Percentiles rank a stretch among this genome's conserved stretches.
phyloP scores from a whole-genome alignment of 2,888 invertebrate species.

The Hemicrepidius hirtus region DNA sequence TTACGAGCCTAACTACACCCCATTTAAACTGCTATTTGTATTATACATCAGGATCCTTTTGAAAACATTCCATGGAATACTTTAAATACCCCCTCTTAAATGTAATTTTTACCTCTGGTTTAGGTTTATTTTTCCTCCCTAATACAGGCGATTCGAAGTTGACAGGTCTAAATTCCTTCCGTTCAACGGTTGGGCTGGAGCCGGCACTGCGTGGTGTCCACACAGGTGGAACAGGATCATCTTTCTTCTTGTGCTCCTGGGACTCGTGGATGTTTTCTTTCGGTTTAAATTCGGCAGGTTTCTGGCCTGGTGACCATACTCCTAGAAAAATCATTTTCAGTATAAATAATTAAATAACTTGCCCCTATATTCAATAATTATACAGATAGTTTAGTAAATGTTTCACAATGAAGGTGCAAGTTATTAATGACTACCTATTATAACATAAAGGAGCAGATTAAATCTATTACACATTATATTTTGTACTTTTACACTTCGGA shows the following conservation, averaged over 20 bases:
- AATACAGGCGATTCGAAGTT: slow-evolving; percentile 82
- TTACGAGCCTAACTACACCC: too few species aligned
- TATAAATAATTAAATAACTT: too few species aligned
- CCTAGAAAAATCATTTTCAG: slow-evolving; percentile 58
- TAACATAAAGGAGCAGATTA: neutral
- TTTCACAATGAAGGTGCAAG: slow-evolving; percentile 25
- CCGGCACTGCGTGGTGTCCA: slow-evolving; percentile 86
- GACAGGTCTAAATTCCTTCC: slow-evolving; percentile 88
- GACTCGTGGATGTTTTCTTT: slow-evolving; percentile 34
- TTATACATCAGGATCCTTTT: too few species aligned
- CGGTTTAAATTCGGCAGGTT: slow-evolving; percentile 57
- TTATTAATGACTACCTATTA: slow-evolving; percentile 19
- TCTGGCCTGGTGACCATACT: slow-evolving; percentile 78
- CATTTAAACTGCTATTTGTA: too few species aligned
- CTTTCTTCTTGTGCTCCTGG: slow-evolving; percentile 60
- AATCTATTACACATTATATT: neutral
- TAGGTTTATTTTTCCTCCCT: slow-evolving; percentile 73
- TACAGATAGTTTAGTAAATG: slow-evolving; percentile 3
- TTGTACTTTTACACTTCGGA: too few species aligned
- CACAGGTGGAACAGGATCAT: slow-evolving; percentile 80
- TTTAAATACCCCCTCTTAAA: neutral
- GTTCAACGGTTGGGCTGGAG: slow-evolving; percentile 82
- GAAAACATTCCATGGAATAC: too few species aligned
- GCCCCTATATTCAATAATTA: too few species aligned
- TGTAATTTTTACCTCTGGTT: slow-evolving; percentile 65